These are phyloP conservation scores for Caenorhabditis remanei DNA, from an alignment of 1,140 invertebrate genomes.

Conservation along the genomic window DNA sequence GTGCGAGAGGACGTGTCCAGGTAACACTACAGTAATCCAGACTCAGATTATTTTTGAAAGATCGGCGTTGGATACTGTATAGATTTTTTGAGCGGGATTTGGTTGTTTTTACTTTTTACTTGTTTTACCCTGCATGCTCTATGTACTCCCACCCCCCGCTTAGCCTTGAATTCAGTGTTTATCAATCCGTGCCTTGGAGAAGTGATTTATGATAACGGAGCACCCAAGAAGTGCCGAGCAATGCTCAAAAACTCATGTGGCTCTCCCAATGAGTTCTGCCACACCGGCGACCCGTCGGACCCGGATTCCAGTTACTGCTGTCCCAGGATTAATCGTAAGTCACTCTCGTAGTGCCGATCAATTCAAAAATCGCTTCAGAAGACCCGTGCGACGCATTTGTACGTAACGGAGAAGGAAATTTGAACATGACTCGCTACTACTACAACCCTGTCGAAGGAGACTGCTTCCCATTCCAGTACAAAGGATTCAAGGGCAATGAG, in stretches of 20 bases:
- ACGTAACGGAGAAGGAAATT: conserved; percentile 60
- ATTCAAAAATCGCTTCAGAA: no score
- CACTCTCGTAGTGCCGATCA: no score
- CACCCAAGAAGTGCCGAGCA: conserved; percentile 58
- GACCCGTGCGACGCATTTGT: conserved; percentile 62
- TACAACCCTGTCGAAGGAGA: conserved; percentile 67
- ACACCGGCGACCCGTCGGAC: conserved; percentile 56
- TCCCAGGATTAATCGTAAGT: conserved; percentile 57
- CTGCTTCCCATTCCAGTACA: conserved; percentile 66
- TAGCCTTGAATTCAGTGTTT: conserved; percentile 62
- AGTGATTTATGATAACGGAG: conserved; percentile 44
- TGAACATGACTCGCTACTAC: conserved; percentile 65
- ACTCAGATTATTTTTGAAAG: background rate
- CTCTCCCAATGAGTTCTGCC: conserved; percentile 57
- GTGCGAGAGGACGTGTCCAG: conserved; percentile 85
- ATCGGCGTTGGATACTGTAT: conserved; percentile 40
- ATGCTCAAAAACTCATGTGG: conserved; percentile 56
- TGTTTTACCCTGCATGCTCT: conserved; percentile 11
- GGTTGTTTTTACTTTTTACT: conserved; percentile 9
- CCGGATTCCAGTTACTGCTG: conserved; percentile 57
- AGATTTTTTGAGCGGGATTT: background rate
- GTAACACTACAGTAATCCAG: conserved; percentile 59
- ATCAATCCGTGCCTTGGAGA: conserved; percentile 66
- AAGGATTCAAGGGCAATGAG: conserved; percentile 65
- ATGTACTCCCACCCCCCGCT: conserved; percentile 4